Conservation (phyloP, 2,797 vertebrate species). For the Acanthurus leucopareius region DNA sequence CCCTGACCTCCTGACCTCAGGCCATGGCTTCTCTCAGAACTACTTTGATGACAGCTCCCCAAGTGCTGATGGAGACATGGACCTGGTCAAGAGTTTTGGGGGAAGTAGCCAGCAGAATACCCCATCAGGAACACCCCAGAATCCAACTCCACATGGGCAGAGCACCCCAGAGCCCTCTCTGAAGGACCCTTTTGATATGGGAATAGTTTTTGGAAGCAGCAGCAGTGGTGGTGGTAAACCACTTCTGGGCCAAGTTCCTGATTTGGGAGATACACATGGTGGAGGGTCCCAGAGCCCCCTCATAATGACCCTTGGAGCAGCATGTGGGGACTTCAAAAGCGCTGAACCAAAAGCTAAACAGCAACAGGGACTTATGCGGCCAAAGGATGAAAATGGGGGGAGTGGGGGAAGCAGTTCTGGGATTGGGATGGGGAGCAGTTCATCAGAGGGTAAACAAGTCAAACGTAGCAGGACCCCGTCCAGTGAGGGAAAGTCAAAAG, state of each 20-base stretch:
- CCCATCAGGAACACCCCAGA: constrained; percentile 88
- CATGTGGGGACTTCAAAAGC: constrained; percentile 88
- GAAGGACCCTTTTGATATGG: constrained; percentile 95
- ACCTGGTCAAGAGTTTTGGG: constrained; percentile 94
- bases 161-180: constrained; percentile 86
- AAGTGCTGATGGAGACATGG: constrained; percentile 94
- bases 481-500: constrained; percentile 97
- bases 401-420: constrained; percentile 86
- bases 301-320: constrained; percentile 78
- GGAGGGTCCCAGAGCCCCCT: constrained; percentile 95
- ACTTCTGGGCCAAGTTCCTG: constrained; percentile 84
- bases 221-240: constrained; percentile 86
- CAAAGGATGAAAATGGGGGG: constrained; percentile 84
- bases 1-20: constrained; percentile 91
- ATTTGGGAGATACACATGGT: constrained; percentile 89
- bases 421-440: constrained; percentile 82
- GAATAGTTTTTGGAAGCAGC: constrained; percentile 91
- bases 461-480: constrained; percentile 97
- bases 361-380: constrained; percentile 78
- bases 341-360: constrained; percentile 89
- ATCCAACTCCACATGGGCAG: constrained; percentile 85
- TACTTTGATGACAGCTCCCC: constrained; percentile 98
- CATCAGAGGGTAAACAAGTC: constrained; percentile 91
- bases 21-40: constrained; percentile 91
- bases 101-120: constrained; percentile 89